Conservation (phyloP, 1,140 invertebrate species). For the Procambarus virginalis region DNA sequence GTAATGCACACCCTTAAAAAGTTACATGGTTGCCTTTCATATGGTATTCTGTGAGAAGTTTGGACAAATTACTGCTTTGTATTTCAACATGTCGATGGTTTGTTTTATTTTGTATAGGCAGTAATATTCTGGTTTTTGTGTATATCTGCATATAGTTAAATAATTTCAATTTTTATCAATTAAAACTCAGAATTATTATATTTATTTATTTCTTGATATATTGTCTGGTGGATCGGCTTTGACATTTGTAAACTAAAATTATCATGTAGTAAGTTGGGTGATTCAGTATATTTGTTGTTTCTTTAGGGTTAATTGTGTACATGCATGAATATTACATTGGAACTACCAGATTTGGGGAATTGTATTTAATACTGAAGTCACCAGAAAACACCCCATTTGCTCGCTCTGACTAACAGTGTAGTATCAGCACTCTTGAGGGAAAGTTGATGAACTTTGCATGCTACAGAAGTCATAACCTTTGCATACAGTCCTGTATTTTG, state of each 20-base stretch:
- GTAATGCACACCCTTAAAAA: too few relatives aligned
- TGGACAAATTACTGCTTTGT: neutral
- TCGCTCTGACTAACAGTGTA: neutral
- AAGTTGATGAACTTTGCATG: neutral
- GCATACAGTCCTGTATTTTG: neutral
- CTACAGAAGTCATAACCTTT: neutral
- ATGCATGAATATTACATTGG: neutral
- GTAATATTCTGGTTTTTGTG: neutral
- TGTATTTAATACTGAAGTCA: neutral
- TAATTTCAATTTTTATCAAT: neutral
- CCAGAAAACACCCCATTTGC: neutral
- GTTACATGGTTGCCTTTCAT: too few relatives aligned
- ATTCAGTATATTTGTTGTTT: slow-evolving; percentile 4
- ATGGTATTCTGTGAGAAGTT: too few relatives aligned
- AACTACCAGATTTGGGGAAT: neutral
- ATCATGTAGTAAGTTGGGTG: slow-evolving; percentile 12
- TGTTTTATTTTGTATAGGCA: neutral
- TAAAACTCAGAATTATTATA: neutral
- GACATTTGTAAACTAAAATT: slow-evolving; percentile 3
- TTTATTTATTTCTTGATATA: neutral
- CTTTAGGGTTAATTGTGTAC: neutral
- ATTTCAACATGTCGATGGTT: neutral
- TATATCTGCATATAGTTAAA: neutral
- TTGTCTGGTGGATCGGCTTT: slow-evolving; percentile 3
- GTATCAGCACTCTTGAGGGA: neutral